Evolutionary conservation across 2,888 invertebrate genomes (phyloP).

Genomic region (Agrotis puta): DNA sequence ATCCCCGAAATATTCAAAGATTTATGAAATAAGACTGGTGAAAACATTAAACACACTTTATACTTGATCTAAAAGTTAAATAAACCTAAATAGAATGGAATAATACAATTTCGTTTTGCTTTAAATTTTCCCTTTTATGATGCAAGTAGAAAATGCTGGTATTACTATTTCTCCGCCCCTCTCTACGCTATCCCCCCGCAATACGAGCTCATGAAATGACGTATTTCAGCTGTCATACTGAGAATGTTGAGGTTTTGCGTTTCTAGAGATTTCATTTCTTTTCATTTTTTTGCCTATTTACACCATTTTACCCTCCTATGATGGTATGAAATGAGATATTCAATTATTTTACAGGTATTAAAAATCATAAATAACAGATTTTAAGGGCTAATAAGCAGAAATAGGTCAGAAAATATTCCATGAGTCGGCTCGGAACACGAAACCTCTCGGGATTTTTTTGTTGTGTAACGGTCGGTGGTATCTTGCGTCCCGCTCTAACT

Average conservation of each 20-base stretch:
- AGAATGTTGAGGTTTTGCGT: conserved; percentile 86
- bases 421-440: conserved; percentile 83
- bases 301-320: conserved; percentile 19
- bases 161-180: conserved; percentile 71
- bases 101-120: not conserved
- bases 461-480: conserved; percentile 68
- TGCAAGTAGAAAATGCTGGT: conserved; percentile 71
- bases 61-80: not conserved
- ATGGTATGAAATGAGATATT: conserved; percentile 1
- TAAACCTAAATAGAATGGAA: not conserved
- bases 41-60: not conserved
- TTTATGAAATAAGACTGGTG: not conserved
- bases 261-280: conserved; percentile 78
- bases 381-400: conserved; percentile 22
- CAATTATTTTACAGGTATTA: not conserved
- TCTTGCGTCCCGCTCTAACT: conserved; percentile 79
- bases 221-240: conserved; percentile 71
- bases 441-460: conserved; percentile 80
- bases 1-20: not conserved
- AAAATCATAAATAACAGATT: conserved; percentile 7
- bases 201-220: conserved; percentile 73
- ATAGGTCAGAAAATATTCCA: conserved; percentile 74
- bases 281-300: conserved; percentile 61
- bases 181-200: conserved; percentile 66
- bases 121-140: conserved; percentile 45